Base-by-base conservation (phyloP, 2,888 invertebrate species). In the Siphlonurus alternatus region DNA sequence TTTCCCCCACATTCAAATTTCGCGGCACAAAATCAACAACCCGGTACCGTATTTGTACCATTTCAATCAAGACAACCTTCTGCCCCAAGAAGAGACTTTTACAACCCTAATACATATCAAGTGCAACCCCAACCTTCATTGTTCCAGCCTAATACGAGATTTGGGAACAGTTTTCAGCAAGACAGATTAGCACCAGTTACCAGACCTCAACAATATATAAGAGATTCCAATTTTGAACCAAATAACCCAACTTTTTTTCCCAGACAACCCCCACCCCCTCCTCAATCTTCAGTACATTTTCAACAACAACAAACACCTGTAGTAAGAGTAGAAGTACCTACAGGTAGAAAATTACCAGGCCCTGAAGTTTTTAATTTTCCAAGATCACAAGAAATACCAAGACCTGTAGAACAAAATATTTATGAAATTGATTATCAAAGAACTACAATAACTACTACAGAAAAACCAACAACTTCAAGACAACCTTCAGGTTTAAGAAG, bases 401-500 rank as follows among this genome's bases (percentile, higher is more conserved):
- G 20, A 10, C 56, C 56, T 23, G 71, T 74, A 2, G 71, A 74
- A 67, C 73, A 74, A 68, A 70, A 73, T 65, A 68, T 74, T 23
- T 73, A 70, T 63, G 69, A 71, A 3, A 71, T 69, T 53, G 69
- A 71, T 20, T 25, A 23, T 19, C 61, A 61, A 66, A 53, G 23
- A 10, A 23, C n/a, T n/a, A n/a, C 53, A 25, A 61, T 62, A n/a
- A 20, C 38, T 15, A 65, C 64, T 23, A 59, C 19, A 23, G 25
- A 38, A 22, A 24, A 61, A 38, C 23, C 67, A 19, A 53, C 64
- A 18, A 56, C 65, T n/a, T 61, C 65, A 5, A 67, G 68, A 51
- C 67, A 69, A 23, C 68, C 69, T 1, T 70, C 69, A 23, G 65
- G 68, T 5, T 62, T 53, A 3, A 64, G 68, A n/a, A 66, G 68